Conservation (phyloP, 35 echinoderm and acorn worm species). For the Nesometra sesokonis region DNA sequence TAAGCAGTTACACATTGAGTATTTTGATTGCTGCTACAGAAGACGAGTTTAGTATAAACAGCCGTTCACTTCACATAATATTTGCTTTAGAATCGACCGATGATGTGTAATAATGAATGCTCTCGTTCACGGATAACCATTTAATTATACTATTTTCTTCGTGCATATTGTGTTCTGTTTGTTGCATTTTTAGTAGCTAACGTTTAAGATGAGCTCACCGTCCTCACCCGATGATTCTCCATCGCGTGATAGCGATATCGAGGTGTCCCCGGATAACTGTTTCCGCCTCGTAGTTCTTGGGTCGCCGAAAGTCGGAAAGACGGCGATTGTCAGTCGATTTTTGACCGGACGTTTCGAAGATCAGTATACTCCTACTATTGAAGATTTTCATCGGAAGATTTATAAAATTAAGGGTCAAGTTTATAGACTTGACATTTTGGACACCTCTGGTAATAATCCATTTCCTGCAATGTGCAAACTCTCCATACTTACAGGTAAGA, state of each 20-base stretch:
- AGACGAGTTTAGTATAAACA: neutral
- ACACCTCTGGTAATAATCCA: conserved; percentile 90
- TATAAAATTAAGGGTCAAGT: conserved; percentile 93
- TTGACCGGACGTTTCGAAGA: conserved; percentile 80
- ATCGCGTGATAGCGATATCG: conserved; percentile 70
- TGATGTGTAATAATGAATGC: neutral
- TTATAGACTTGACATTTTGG: conserved; percentile 83
- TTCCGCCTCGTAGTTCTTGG: conserved; percentile 81
- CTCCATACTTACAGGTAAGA: conserved; percentile 81
- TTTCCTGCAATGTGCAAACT: conserved; percentile 92
- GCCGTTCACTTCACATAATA: neutral
- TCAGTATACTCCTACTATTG: conserved; percentile 89
- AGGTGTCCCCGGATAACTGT: conserved; percentile 65
- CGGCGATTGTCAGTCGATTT: conserved; percentile 81
- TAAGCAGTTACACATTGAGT: neutral
- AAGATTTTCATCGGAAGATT: conserved; percentile 88
- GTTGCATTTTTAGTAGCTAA: neutral
- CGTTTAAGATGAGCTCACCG: neutral
- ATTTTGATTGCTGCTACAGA: neutral
- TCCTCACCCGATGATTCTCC: neutral
- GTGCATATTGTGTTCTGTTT: neutral
- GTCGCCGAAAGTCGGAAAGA: conserved; percentile 83
- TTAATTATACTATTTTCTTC: neutral
- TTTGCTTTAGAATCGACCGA: neutral
- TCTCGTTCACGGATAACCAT: neutral